Conservation (phyloP, 2,797 vertebrate species). For the Clamator glandarius region DNA sequence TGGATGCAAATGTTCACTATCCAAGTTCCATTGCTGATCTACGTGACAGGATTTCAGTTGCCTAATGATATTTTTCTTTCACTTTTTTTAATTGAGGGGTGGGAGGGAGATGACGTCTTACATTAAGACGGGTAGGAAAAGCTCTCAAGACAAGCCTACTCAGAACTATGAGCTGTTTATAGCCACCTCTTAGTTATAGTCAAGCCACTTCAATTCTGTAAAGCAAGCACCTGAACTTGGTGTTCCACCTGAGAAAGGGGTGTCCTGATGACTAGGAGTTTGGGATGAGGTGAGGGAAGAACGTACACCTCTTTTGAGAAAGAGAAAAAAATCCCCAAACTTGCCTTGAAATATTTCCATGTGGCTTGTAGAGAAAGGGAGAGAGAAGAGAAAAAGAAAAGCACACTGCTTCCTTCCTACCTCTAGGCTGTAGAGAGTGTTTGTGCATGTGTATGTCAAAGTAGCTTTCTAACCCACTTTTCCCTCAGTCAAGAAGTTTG, state of each 20-base stretch:
- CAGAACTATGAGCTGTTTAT: not conserved
- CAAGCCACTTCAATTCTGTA: not conserved
- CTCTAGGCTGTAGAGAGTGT: not conserved
- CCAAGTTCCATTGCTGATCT: not conserved
- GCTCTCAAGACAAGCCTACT: not conserved
- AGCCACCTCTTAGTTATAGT: not conserved
- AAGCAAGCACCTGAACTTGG: not conserved
- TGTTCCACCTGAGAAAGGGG: not conserved
- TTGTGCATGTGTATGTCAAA: not conserved
- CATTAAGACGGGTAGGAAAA: not conserved
- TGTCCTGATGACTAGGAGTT: conserved; percentile 3
- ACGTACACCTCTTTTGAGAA: not conserved
- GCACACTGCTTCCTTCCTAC: not conserved
- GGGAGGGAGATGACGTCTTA: not conserved
- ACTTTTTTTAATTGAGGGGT: accelerated
- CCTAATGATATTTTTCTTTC: not conserved
- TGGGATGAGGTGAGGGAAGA: not conserved
- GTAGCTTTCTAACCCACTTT: not conserved
- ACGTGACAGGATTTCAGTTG: not conserved
- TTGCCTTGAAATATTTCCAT: not conserved
- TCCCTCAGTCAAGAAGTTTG: not conserved
- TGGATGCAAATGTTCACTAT: not conserved
- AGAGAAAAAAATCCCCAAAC: not conserved
- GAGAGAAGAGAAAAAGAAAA: not conserved
- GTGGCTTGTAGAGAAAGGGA: not conserved